Evolutionary conservation across 1,140 invertebrate species (phyloP).

Genomic region (Lanistes nyassanus): DNA sequence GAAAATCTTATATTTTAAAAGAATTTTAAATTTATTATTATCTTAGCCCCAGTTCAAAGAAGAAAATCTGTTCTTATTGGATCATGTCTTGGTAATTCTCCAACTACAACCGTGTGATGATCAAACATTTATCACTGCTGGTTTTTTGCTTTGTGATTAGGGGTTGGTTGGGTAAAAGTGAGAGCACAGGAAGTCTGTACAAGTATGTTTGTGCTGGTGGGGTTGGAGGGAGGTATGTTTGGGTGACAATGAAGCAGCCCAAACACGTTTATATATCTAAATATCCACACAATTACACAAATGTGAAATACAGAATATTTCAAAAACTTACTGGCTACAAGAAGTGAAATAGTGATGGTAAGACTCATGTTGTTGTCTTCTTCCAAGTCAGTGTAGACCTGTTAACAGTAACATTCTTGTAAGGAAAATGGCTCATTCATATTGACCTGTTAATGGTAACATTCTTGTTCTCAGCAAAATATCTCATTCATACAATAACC

Average conservation of each 20-base stretch:
- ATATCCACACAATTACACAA: not conserved
- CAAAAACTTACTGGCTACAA: slow-evolving; percentile 40
- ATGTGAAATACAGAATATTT: not conserved
- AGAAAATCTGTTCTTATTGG: too few species aligned
- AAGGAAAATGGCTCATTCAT: too few species aligned
- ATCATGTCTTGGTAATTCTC: too few species aligned
- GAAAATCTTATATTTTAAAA: too few species aligned
- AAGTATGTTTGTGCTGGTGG: not conserved
- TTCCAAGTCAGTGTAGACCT: slow-evolving; percentile 34
- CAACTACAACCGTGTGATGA: too few species aligned
- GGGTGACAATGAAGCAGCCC: not conserved
- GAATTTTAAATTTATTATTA: too few species aligned
- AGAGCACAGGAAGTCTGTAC: not conserved
- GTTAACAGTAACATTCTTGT: slow-evolving; percentile 13
- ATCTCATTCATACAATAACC: not conserved
- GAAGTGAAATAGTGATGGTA: slow-evolving; percentile 42
- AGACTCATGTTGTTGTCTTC: slow-evolving; percentile 9
- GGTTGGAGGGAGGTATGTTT: not conserved
- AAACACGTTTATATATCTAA: not conserved
- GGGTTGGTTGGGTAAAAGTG: not conserved
- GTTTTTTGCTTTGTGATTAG: too few species aligned
- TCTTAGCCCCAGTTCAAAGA: too few species aligned
- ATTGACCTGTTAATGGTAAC: slow-evolving; percentile 29
- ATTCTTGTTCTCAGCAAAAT: not conserved
- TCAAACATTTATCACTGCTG: too few species aligned